Conservation (phyloP, 1,140 invertebrate genomes). For the Drosophila kanapiae region DNA sequence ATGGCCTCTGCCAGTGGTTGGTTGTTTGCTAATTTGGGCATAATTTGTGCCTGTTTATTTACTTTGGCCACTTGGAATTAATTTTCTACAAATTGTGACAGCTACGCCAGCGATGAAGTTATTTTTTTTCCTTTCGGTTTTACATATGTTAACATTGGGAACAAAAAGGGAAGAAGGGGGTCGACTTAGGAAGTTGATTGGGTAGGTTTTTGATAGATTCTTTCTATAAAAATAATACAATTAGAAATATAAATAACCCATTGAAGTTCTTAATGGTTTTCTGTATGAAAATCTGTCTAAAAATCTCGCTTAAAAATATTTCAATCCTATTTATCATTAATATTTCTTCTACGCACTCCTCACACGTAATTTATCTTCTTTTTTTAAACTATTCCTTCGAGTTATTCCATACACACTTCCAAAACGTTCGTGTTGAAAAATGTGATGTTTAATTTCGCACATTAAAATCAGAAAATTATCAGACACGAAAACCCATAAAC, state of each 20-base stretch:
- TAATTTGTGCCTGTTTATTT: conserved; percentile 84
- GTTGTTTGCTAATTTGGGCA: conserved; percentile 83
- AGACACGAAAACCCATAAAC: conserved; percentile 83
- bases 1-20: conserved; percentile 59
- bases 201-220: neutral
- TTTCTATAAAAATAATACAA: neutral
- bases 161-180: neutral
- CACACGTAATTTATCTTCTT: neutral
- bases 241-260: too few relatives aligned
- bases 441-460: conserved; percentile 85
- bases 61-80: conserved; percentile 73
- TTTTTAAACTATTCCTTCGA: conserved; percentile 6
- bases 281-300: neutral
- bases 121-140: conserved; percentile 15
- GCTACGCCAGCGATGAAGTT: conserved; percentile 52
- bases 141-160: conserved; percentile 78
- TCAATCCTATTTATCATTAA: too few relatives aligned
- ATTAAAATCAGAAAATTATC: conserved; percentile 85
- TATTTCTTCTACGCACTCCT: neutral
- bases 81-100: conserved; percentile 66
- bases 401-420: conserved; percentile 42
- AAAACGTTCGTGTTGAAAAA: conserved; percentile 84
- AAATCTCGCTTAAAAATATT: neutral
- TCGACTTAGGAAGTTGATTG: neutral
- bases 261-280: neutral